Evolutionary conservation across 2,797 vertebrate species (phyloP), one percentile per base, ranked within the genome.

Genomic region (Decapterus maruadsi): DNA sequence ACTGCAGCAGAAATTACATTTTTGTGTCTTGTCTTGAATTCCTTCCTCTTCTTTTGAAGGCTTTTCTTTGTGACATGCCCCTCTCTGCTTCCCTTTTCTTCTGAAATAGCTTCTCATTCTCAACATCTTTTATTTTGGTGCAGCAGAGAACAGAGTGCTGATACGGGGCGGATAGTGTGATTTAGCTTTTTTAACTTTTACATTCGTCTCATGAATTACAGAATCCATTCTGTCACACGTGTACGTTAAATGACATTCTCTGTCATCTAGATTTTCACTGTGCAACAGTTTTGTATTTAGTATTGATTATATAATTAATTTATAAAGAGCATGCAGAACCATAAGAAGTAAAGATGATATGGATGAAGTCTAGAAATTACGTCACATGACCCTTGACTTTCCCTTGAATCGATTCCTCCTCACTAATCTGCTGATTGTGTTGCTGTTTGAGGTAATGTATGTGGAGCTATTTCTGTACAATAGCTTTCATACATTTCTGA

Each of bases 81-180:
- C 51, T 46, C 75, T 72, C 71, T 80, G 73, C 86, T 91, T 91
- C 86, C 82, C 68, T 2, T 89, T 92, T 91, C 76, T 89, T 74
- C 48, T 81, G 29, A 91, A 89, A 87, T 38, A 74, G 0, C 60
- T 65, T 78, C 11, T 75, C 67, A 68, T 81, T 87, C 63, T 85
- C 45, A 42, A 66, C 51, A 48, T 75, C 36, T 75, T 85, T 87
- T 86, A 87, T 85, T 89, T 89, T 77, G 51, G 73, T 63, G 77
- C 59, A 48, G 62, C 19, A 3, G 45, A 38, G 71, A 26, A 40
- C 40, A 78, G 60, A 8, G 11, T n/a, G 62, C 14, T 40, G 51
- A 48, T 8, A 26, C 2, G 9, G 43, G 40, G 50, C 3, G 22
- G 53, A n/a, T 46, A 19, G 67, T 78, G 81, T 74, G 51, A 74